Conservation (phyloP, 2,888 invertebrate species). For the Sericinus montela region DNA sequence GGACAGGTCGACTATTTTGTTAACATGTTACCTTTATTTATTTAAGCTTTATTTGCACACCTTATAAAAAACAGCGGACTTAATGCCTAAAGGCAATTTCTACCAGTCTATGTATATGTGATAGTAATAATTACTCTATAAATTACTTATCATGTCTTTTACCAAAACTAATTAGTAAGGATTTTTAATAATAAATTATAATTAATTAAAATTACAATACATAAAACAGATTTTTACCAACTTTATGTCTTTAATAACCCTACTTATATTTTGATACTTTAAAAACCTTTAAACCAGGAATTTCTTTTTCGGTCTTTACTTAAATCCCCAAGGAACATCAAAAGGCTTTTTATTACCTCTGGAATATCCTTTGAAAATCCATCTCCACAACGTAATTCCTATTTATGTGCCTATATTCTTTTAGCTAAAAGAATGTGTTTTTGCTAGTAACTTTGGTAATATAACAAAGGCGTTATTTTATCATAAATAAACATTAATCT, state of each 20-base stretch:
- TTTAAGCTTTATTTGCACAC: too few species aligned
- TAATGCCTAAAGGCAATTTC: too few species aligned
- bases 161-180: too few species aligned
- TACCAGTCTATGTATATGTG: too few species aligned
- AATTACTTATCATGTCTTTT: too few species aligned
- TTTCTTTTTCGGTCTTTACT: conserved; percentile 15
- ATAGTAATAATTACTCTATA: too few species aligned
- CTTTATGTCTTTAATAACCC: neutral
- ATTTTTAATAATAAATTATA: too few species aligned
- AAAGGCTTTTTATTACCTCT: conserved; percentile 25
- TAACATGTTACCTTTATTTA: too few species aligned
- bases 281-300: conserved; percentile 9
- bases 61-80: too few species aligned
- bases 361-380: conserved; percentile 27
- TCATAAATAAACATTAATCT: neutral
- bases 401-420: conserved; percentile 23
- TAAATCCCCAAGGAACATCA: conserved; percentile 23
- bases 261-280: conserved; percentile 7
- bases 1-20: too few species aligned
- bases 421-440: conserved; percentile 15
- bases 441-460: conserved; percentile 8
- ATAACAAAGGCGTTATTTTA: neutral
- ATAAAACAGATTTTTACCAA: too few species aligned
- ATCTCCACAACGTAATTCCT: conserved; percentile 25
- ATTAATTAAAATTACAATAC: too few species aligned